phyloP scores from a whole-genome alignment of 2,113 vertebrate genomes.

The Dermatemys mawii region DNA sequence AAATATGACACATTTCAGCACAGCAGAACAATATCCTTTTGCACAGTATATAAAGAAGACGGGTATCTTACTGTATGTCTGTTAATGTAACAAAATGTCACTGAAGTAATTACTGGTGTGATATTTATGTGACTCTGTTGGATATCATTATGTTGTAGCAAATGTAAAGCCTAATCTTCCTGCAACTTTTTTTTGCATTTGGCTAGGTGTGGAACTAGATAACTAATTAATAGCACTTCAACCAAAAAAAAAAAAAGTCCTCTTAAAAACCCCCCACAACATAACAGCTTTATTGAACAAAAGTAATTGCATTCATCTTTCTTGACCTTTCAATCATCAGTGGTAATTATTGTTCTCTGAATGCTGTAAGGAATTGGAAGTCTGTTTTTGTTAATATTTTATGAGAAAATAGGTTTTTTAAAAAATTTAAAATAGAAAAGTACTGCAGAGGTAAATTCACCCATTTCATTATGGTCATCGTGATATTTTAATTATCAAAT shows the following conservation, averaged over 20 bases:
- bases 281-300: constrained; percentile 12
- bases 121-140: constrained; percentile 40
- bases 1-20: not conserved
- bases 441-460: not conserved
- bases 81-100: constrained; percentile 52
- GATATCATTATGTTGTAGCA: constrained; percentile 9
- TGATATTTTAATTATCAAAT: constrained; percentile 35
- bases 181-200: not conserved
- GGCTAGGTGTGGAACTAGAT: not conserved
- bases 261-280: too few species aligned
- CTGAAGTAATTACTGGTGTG: constrained; percentile 58
- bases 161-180: constrained; percentile 33
- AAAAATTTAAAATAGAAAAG: not conserved
- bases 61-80: constrained; percentile 32
- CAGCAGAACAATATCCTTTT: not conserved
- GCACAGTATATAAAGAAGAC: not conserved
- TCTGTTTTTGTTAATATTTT: constrained; percentile 31
- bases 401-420: not conserved
- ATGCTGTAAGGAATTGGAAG: not conserved
- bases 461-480: not conserved
- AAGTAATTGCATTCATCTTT: constrained; percentile 43
- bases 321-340: constrained; percentile 48
- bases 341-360: constrained; percentile 10
- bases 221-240: not conserved
- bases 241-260: not conserved